A percentile compares a stretch with the other conserved stretches of the same genome.
Evolutionary conservation across 2,113 vertebrate species (phyloP).

Genomic region (Callopanchax toddi): DNA sequence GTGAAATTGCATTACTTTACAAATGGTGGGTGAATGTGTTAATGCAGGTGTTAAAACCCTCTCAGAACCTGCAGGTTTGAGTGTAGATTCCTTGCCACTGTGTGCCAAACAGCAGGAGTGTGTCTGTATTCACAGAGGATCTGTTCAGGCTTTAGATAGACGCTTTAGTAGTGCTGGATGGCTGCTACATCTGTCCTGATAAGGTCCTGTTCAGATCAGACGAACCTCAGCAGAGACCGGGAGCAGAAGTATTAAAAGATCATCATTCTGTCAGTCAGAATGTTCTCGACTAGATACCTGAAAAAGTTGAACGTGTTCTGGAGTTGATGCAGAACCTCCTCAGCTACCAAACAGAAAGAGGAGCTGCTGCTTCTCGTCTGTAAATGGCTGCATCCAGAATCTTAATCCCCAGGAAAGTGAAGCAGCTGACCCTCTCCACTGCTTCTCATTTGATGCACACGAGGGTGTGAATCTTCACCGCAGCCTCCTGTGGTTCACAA

Average conservation of each 20-base stretch:
- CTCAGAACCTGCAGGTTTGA: not conserved
- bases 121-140: not conserved
- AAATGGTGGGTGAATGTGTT: not conserved
- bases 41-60: too few species aligned
- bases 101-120: not conserved
- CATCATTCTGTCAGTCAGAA: not conserved
- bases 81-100: not conserved
- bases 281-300: too few species aligned
- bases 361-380: too few species aligned
- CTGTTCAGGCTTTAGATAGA: not conserved
- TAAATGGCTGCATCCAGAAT: not conserved
- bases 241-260: not conserved
- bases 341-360: not conserved
- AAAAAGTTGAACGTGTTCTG: not conserved
- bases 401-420: not conserved
- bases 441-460: not conserved
- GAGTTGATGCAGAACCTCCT: not conserved
- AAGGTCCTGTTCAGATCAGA: not conserved
- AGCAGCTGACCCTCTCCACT: not conserved
- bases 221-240: not conserved
- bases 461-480: not conserved
- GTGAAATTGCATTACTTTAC: not conserved
- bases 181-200: not conserved
- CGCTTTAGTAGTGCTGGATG: not conserved
- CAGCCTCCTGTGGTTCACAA: not conserved